Conservation (phyloP, 2,797 vertebrate species). For the Schizopygopsis malacanthus region DNA sequence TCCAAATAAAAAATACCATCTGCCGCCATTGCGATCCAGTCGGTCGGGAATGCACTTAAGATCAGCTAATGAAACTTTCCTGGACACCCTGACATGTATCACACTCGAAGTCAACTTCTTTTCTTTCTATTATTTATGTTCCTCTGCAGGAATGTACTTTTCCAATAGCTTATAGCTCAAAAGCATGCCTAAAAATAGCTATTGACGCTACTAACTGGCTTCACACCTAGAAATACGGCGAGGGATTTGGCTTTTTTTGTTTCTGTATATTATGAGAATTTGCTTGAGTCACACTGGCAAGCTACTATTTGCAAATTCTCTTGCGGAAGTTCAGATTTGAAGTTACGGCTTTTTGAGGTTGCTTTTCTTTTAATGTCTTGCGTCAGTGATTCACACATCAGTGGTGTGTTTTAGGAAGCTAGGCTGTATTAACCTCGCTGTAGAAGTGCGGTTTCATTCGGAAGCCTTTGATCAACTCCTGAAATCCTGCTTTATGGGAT, state of each 20-base stretch:
- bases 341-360: background rate
- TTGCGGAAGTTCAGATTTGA: constrained; percentile 7
- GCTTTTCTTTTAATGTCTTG: background rate
- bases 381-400: background rate
- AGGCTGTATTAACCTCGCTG: background rate
- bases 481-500: background rate
- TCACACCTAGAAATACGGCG: constrained; percentile 24
- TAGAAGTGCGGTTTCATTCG: background rate
- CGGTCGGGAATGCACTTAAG: constrained; percentile 52
- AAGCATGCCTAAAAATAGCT: constrained; percentile 50
- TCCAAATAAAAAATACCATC: constrained; percentile 66
- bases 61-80: constrained; percentile 51
- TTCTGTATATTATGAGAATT: constrained; percentile 24
- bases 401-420: background rate
- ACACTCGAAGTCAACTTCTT: constrained; percentile 42
- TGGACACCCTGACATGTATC: constrained; percentile 50
- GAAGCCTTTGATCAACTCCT: constrained; percentile 16
- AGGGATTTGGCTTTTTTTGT: constrained; percentile 32
- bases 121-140: constrained; percentile 36
- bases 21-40: constrained; percentile 56
- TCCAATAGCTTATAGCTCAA: constrained; percentile 22
- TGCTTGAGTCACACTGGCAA: constrained; percentile 21
- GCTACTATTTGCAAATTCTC: constrained; percentile 3
- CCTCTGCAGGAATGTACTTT: constrained; percentile 44
- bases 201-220: constrained; percentile 51